A percentile compares a stretch with the other conserved stretches of the same genome.
phyloP scores from a whole-genome alignment of 2,888 invertebrate species.

The Athetis lepigone region DNA sequence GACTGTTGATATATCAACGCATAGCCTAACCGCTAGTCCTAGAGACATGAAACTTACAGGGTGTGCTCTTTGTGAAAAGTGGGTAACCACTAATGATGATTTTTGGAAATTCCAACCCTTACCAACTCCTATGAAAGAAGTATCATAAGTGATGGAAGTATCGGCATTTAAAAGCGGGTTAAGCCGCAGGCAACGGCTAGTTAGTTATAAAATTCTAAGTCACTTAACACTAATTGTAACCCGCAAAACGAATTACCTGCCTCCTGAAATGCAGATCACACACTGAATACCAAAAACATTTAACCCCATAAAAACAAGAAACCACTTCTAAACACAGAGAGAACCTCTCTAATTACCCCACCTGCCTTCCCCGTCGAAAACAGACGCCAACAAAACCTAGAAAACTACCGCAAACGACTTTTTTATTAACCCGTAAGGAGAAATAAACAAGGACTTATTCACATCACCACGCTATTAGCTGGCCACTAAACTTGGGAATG shows the following conservation, averaged over 20 bases:
- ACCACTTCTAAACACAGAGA: slow-evolving; percentile 27
- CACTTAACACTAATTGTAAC: not conserved
- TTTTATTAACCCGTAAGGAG: slow-evolving; percentile 61
- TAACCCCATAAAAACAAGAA: slow-evolving; percentile 14
- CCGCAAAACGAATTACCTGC: not conserved
- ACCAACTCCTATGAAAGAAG: too few species aligned
- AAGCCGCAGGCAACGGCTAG: too few species aligned
- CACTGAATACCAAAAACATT: slow-evolving; percentile 1
- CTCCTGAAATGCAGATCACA: not conserved
- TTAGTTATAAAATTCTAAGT: too few species aligned
- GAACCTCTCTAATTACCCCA: slow-evolving; percentile 36
- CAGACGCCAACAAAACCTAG: slow-evolving; percentile 44
- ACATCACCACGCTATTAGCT: slow-evolving; percentile 70
- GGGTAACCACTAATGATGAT: too few species aligned
- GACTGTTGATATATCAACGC: too few species aligned
- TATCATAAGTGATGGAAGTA: too few species aligned
- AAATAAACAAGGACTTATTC: slow-evolving; percentile 67
- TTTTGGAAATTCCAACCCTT: too few species aligned
- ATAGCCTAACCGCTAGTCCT: too few species aligned
- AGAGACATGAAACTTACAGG: too few species aligned
- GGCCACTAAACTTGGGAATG: slow-evolving; percentile 65
- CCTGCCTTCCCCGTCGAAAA: slow-evolving; percentile 19
- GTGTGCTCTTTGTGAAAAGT: too few species aligned
- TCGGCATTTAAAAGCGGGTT: too few species aligned
- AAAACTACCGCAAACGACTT: slow-evolving; percentile 49